Conservation (phyloP, 2,113 vertebrate species). For the Platanista minor region DNA sequence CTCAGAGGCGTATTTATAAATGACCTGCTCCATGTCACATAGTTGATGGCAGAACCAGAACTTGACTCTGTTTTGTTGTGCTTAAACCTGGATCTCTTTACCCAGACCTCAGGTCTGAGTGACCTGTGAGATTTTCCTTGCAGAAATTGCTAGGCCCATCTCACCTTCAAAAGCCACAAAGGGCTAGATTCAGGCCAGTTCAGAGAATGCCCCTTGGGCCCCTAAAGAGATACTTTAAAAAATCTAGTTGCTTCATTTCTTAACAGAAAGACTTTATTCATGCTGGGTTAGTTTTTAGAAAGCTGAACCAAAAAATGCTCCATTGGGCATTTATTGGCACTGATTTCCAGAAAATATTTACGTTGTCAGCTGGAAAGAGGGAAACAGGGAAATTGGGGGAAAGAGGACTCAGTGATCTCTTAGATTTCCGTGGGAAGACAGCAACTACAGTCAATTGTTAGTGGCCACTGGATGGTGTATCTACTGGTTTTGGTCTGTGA, state of each 20-base stretch:
- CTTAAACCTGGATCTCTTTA: background rate
- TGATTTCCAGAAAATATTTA: constrained; percentile 35
- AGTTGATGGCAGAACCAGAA: background rate
- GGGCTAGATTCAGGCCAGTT: background rate
- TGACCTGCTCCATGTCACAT: background rate
- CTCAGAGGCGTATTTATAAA: background rate
- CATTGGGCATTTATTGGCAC: background rate
- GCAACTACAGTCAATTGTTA: background rate
- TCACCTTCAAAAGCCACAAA: background rate
- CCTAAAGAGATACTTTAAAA: background rate
- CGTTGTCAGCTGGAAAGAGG: background rate
- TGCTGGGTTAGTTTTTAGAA: background rate
- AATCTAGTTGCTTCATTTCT: background rate
- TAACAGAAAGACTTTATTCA: background rate
- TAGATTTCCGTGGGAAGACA: background rate
- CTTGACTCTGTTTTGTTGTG: too few species aligned
- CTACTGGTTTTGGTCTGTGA: background rate
- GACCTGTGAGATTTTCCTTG: background rate
- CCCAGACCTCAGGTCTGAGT: background rate
- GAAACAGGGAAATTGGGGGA: background rate
- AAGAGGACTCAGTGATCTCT: background rate
- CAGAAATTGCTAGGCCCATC: background rate
- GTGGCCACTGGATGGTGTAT: background rate
- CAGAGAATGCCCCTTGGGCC: background rate
- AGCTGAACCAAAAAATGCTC: background rate